Evolutionary conservation across 1,140 invertebrate genomes (phyloP), one percentile per base, ranked within the genome.

Genomic region (Mercenaria mercenaria): DNA sequence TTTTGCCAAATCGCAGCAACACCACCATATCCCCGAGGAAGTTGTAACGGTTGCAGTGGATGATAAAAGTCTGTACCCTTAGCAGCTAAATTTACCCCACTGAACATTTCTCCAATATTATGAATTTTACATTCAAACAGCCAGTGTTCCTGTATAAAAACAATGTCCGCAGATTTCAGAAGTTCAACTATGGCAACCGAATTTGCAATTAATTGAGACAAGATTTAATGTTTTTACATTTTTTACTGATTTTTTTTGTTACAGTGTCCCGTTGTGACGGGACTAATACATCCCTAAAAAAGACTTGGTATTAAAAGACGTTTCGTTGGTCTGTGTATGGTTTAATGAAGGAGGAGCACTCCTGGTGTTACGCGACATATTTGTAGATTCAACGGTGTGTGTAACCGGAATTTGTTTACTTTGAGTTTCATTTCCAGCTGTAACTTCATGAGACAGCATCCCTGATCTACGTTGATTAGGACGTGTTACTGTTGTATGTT

Each of bases 111-210:
- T 23, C 80, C 59, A n/a, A 67, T 29, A 13, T 39, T 23, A 13
- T 26, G 20, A 59, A 81, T 59, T 34, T 81, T 26, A 81, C 23
- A 61, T 64, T 82, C 15, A 18, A 67, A 82, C 39, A 82, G 39
- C 80, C 80, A 82, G 34, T 61, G 34, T 32, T 82, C 80, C 67
- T 79, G 76, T 79, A 79, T 41, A 18, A 79, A 50, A 26, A 79
- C 6, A 29, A 79, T 79, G 20, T 47, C 20, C 23, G 11, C 29
- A n/a, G 8, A 20, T 79, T 79, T 79, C 76, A 50, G n/a, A 6
- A 50, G 39, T 29, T 79, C 39, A 23, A 20, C 20, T n/a, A 79
- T 50, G 6, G 76, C 23, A 32, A 50, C 11, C 15, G 76, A 47
- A 10, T 23, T 47, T 47, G 76, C 0, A 4, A 79, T 79, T 79